phyloP scores from a whole-genome alignment of 2,888 invertebrate species.

The Tryphoninae sp. region DNA sequence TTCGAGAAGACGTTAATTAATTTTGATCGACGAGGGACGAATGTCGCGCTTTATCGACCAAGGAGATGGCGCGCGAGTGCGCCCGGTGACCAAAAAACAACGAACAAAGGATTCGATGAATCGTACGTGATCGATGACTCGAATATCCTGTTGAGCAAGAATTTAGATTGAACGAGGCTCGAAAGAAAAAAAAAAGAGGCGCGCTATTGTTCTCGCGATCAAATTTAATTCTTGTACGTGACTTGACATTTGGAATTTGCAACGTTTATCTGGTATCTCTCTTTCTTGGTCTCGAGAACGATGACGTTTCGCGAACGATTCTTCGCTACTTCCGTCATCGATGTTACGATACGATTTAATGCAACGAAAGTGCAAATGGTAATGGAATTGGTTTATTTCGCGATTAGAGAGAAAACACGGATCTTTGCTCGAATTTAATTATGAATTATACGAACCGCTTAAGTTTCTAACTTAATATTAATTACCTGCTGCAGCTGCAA shows the following conservation, averaged over 20 bases:
- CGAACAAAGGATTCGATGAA: neutral
- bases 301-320: neutral
- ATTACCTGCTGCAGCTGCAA: conserved; percentile 91
- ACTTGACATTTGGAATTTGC: conserved; percentile 19
- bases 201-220: conserved; percentile 2
- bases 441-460: neutral
- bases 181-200: neutral
- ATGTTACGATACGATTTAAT: neutral
- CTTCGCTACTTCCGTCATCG: neutral
- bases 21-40: no score
- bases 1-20: no score
- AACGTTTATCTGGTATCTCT: conserved; percentile 21
- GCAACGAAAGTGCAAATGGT: neutral
- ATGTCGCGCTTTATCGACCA: no score
- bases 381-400: neutral
- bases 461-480: conserved; percentile 30
- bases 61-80: no score
- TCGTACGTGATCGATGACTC: conserved; percentile 26
- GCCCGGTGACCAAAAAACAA: no score
- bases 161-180: neutral
- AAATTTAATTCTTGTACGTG: conserved; percentile 19
- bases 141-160: conserved; percentile 1
- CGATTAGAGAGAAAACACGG: conserved; percentile 13
- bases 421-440: conserved; percentile 8
- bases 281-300: neutral